Evolutionary conservation across 2,113 vertebrate genomes (phyloP).

Genomic region (Pteropus alecto): DNA sequence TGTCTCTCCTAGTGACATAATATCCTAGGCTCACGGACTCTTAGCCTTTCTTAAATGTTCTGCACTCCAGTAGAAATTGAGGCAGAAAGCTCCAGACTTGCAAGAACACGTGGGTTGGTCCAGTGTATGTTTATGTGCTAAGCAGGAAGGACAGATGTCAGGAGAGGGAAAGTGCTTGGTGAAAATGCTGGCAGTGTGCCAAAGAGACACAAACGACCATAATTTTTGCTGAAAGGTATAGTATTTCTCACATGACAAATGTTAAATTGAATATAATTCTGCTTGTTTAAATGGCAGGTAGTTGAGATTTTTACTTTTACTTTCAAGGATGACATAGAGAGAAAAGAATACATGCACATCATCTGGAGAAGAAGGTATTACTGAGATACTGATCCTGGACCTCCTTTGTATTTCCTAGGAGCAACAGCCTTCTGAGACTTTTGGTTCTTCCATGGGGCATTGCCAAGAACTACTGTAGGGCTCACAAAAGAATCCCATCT

Average conservation of each 20-base stretch:
- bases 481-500: neutral
- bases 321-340: neutral
- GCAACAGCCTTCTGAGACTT: neutral
- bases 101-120: no score
- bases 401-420: no score
- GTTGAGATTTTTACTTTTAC: neutral
- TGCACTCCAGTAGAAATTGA: rapidly evolving
- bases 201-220: neutral
- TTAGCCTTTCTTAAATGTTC: neutral
- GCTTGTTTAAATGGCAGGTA: neutral
- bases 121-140: neutral
- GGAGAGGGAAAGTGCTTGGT: neutral
- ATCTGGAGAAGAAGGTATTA: neutral
- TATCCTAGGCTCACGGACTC: neutral
- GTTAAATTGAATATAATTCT: neutral
- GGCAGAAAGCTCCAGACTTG: neutral
- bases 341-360: neutral
- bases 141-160: neutral
- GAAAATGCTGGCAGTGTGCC: neutral
- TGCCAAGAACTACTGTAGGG: neutral
- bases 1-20: rapidly evolving
- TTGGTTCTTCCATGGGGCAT: neutral
- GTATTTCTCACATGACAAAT: neutral
- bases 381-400: neutral
- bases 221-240: neutral